Base-by-base conservation (phyloP, 2,888 invertebrate species). In the Aleiodes alternator region DNA sequence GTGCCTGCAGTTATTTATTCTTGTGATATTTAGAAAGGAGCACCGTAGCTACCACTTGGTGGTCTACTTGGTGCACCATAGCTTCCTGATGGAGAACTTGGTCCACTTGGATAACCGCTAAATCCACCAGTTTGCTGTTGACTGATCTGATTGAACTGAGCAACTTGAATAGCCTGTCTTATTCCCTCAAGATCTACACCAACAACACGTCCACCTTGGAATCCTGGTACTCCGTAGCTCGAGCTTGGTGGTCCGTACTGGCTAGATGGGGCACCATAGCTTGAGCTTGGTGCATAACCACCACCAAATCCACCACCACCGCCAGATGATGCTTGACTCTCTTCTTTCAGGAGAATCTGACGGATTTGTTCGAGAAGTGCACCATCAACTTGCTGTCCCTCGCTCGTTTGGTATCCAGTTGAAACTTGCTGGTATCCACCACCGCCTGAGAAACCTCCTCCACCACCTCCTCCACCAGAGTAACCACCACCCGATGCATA, bases 121-220 rank as follows among this genome's bases (percentile, higher is more conserved):
- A 66, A 70, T 38, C 48, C 14, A 48, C 66, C 51, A 51, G 8
- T 16, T 90, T 86, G 14, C 91, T 90, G 57, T 83, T 92, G 90
- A 89, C 91, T 91, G 80, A 92, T 90, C 90, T 96, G 95, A 83
- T 94, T 92, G 92, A 94, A 96, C 86, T 96, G 96, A 57, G 96
- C 96, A 80, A 96, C 96, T 89, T 96, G 96, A 90, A 96, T 95
- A 83, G 96, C 96, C 85, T 96, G 96, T 85, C 95, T 95, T 86
- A 96, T 95, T 80, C 95, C 96, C 85, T 96, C 96, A 80, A 96
- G 93, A 90, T 95, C 94, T 90, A 96, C 94, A 81, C 96, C 96
- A 82, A 96, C 95, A 73, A 96, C 96, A 83, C 94, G 93, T 81
- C 92, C 91, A 75, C 85, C 84, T 79, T 90, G 88, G 78, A 85